phyloP scores from a whole-genome alignment of 2,797 vertebrate species.

The Poeciliopsis presidionis region DNA sequence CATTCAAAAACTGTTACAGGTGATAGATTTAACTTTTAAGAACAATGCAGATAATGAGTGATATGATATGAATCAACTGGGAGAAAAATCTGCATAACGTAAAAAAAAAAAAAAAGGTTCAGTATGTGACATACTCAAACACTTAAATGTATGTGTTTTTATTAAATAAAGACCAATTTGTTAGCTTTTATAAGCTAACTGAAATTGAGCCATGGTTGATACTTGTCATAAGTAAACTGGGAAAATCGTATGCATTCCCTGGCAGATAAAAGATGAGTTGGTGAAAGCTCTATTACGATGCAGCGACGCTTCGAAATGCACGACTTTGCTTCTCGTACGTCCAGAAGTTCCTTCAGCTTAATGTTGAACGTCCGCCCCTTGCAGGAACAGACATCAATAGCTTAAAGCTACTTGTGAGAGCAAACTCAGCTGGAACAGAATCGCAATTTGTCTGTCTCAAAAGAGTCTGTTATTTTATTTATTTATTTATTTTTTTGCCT shows the following conservation, averaged over 20 bases:
- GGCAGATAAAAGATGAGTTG: conserved; percentile 26
- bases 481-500: conserved; percentile 27
- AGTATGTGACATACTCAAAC: background rate
- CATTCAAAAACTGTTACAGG: background rate
- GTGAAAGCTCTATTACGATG: conserved; percentile 16
- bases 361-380: conserved; percentile 47
- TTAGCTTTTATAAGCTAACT: background rate
- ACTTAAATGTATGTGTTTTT: background rate
- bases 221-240: background rate
- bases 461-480: conserved; percentile 26
- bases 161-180: background rate
- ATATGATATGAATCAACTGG: background rate
- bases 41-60: background rate
- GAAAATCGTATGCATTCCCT: background rate
- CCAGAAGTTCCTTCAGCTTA: conserved; percentile 29
- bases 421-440: conserved; percentile 59
- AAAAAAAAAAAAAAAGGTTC: background rate
- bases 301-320: conserved; percentile 21
- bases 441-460: conserved; percentile 56
- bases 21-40: background rate
- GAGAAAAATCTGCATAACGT: background rate
- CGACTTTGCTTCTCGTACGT: conserved; percentile 21
- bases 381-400: conserved; percentile 54
- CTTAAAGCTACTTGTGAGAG: conserved; percentile 56
- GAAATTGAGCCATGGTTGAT: background rate